phyloP scores from a whole-genome alignment of 2,797 vertebrate species.

The Darevskia mixta region DNA sequence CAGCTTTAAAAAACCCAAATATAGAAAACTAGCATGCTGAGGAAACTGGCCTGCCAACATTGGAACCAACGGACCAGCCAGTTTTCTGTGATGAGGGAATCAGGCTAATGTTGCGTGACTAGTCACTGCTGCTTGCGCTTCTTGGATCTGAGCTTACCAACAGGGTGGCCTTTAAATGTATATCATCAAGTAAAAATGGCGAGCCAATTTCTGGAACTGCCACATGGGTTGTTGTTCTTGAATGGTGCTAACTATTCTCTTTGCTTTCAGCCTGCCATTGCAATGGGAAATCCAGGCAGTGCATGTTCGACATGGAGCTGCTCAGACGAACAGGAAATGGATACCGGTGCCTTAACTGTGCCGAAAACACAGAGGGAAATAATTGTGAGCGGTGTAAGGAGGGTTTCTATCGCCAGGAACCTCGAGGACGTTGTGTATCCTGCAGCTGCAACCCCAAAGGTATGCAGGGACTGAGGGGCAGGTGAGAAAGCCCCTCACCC shows the following conservation, averaged over 20 bases:
- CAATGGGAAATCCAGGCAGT: slow-evolving; percentile 85
- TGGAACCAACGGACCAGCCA: background rate
- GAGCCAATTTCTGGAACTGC: background rate
- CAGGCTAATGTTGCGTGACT: background rate
- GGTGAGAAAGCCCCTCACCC: background rate
- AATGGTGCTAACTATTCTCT: background rate
- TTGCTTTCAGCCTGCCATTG: slow-evolving; percentile 81
- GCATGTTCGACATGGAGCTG: slow-evolving; percentile 80
- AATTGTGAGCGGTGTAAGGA: slow-evolving; percentile 89
- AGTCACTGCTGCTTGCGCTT: background rate
- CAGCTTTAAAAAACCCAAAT: background rate
- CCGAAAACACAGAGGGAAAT: slow-evolving; percentile 84
- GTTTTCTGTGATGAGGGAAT: background rate
- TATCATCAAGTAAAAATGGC: background rate
- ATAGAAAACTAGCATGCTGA: background rate
- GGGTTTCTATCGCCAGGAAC: slow-evolving; percentile 82
- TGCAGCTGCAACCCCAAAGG: slow-evolving; percentile 87
- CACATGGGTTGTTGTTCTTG: too few species aligned
- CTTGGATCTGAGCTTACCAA: background rate
- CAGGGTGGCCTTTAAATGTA: background rate
- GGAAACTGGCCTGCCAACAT: background rate
- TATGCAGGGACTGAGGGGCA: slow-evolving; percentile 58
- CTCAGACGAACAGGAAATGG: slow-evolving; percentile 77
- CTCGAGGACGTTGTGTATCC: slow-evolving; percentile 79
- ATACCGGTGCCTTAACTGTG: slow-evolving; percentile 86